Evolutionary conservation across 2,888 invertebrate genomes (phyloP).

Genomic region (Drosophila meridionalis): DNA sequence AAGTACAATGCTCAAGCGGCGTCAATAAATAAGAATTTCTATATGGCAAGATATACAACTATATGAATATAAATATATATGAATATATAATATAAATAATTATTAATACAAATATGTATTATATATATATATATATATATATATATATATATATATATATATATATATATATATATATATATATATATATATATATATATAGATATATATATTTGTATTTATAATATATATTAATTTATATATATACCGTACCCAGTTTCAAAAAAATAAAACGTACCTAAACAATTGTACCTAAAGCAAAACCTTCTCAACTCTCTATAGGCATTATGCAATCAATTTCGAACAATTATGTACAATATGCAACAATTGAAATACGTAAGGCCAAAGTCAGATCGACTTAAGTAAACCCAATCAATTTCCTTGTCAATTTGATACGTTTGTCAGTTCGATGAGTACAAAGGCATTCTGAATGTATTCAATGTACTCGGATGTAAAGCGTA

Average conservation of each 20-base stretch:
- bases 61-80: neutral
- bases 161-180: slow-evolving; percentile 6
- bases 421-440: slow-evolving; percentile 60
- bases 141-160: neutral
- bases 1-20: slow-evolving; percentile 67
- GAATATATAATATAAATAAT: too few relatives aligned
- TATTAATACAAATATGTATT: neutral
- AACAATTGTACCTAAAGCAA: slow-evolving; percentile 43
- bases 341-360: slow-evolving; percentile 12
- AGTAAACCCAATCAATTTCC: slow-evolving; percentile 43
- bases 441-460: slow-evolving; percentile 42
- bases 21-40: slow-evolving; percentile 45
- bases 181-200: slow-evolving; percentile 8
- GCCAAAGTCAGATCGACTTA: slow-evolving; percentile 27
- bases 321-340: neutral
- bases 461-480: slow-evolving; percentile 44
- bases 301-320: slow-evolving; percentile 13
- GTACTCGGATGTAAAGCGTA: slow-evolving; percentile 66
- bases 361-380: slow-evolving; percentile 37
- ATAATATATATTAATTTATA: slow-evolving; percentile 1
- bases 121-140: slow-evolving; percentile 2
- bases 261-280: slow-evolving; percentile 38
- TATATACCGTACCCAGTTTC: slow-evolving; percentile 36
- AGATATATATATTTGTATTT: slow-evolving; percentile 5
- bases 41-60: slow-evolving; percentile 6